Base-by-base conservation (phyloP, 2,797 vertebrate genomes). In the Labeo calbasu region DNA sequence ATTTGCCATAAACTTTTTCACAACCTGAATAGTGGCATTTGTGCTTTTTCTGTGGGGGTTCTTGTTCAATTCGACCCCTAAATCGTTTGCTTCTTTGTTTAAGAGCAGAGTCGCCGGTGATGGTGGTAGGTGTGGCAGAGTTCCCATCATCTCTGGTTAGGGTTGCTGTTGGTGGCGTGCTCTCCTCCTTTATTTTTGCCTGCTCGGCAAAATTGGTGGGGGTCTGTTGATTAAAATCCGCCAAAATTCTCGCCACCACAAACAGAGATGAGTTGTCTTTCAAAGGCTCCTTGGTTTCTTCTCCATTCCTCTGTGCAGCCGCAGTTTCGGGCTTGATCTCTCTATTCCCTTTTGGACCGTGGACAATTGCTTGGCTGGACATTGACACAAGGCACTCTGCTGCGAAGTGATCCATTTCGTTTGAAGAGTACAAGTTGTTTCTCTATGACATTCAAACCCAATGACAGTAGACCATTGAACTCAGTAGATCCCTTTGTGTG, bases 1-100 rank as follows among this genome's bases (percentile, higher is more conserved):
- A 99, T 96, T 99, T 99, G 94, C 98, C 98, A 94, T 99, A 99
- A 96, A 99, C 96, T 97, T 99, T 99, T 95, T 98, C 97, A 88
- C 98, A 99, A 89, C 97, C 98, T 91, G 95, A 95, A 95, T 98
- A 99, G 95, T 98, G 96, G 95, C 98, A 99, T 96, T 96, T 98
- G 97, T 99, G 98, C 96, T 97, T 98, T 94, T 98, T 97, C 95
- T 96, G 97, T 86, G 97, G 96, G 86, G 96, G 96, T 88, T 97
- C 97, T 3, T 95, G 96, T 91, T 98, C 97, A 90, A 91, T 91
- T 86, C 96, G 96, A 94, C 95, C 96, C 90, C 97, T 95, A 89
- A 92, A 92, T 91, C 96, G 95, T 92, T 96, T 96, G 95, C 94
- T 96, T 95, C 97, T 98, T 98, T 98, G 97, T 98, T 93, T 97